Evolutionary conservation across 2,113 vertebrate species (phyloP), one percentile per base, ranked within the genome.

Genomic region (Lampris incognitus): DNA sequence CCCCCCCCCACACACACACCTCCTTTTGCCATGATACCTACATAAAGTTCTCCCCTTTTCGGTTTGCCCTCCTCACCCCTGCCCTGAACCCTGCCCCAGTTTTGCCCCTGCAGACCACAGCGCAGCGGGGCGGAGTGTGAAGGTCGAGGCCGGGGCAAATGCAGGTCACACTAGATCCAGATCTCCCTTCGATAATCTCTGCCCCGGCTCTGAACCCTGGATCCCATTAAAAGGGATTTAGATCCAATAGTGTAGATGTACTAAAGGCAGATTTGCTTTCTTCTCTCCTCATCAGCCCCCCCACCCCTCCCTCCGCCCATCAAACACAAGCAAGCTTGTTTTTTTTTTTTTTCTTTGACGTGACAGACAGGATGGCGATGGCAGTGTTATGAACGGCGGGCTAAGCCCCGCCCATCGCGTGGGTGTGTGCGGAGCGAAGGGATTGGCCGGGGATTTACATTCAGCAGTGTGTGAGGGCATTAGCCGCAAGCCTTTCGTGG

Each of bases 141-240:
- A 87, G 81, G 81, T 76, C 51, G 50, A 68, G 69, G 67, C 60
- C 5, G 38, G 81, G 84, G 78, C 87, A 94, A 91, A 92, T 87
- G 81, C 90, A 92, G 92, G 93, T 93, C 92, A 94, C 52, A 9
- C 9, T 67, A 68, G 42, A 88, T 91, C 73, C 85, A 92, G 91
- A 93, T 94, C 88, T 93, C 86, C 70, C 79, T 61, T 1, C 40
- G 67, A 89, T 93, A 92, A 93, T 92, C 93, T 93, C 81, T 94
- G 91, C 88, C 92, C 93, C 63, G 74, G 84, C 83, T 38, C 77
- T 95, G 93, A 95, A 94, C 93, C 87, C 87, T 90, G 88, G 79
- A 95, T 95, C 94, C 92, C 89, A 94, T 95, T 94, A 95, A 93
- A 92, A 87, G 89, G 92, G 92, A 94, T 94, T 94, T 95, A 87